phyloP scores from a whole-genome alignment of 2,888 invertebrate genomes.

The Ctenicera cuprea region DNA sequence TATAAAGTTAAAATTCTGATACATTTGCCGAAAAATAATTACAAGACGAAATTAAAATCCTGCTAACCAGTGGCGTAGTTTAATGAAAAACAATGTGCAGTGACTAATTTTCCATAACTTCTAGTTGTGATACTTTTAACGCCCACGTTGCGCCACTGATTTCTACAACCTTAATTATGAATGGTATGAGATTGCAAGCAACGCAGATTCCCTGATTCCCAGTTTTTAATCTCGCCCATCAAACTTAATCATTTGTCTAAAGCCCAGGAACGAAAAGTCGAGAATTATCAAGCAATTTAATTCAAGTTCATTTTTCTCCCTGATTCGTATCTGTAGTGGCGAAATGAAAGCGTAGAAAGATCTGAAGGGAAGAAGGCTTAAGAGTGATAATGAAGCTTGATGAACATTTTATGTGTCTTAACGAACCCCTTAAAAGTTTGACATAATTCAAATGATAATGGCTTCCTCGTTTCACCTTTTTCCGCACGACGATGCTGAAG shows the following conservation, averaged over 20 bases:
- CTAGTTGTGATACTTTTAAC: too few relatives aligned
- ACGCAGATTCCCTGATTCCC: neutral
- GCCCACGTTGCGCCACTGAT: too few relatives aligned
- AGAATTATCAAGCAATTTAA: slow-evolving; percentile 25
- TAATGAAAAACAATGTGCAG: too few relatives aligned
- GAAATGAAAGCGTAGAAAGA: slow-evolving; percentile 20
- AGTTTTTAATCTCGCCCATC: slow-evolving; percentile 11
- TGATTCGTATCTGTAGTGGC: slow-evolving; percentile 30
- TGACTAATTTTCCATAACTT: too few relatives aligned
- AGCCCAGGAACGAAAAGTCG: neutral
- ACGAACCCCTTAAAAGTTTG: slow-evolving; percentile 33
- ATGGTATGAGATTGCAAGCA: slow-evolving; percentile 1
- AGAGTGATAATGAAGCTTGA: slow-evolving; percentile 31
- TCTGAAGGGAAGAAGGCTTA: neutral
- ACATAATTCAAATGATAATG: slow-evolving; percentile 29
- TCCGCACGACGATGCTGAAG: slow-evolving; percentile 7
- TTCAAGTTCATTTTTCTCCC: slow-evolving; percentile 19
- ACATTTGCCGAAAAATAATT: too few relatives aligned
- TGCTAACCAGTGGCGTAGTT: too few relatives aligned
- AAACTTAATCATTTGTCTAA: slow-evolving; percentile 14
- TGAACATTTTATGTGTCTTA: slow-evolving; percentile 33
- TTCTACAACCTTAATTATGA: neutral
- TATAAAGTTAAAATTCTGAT: too few relatives aligned
- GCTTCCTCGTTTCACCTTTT: slow-evolving; percentile 18
- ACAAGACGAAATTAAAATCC: too few relatives aligned